Evolutionary conservation across 2,888 invertebrate species (phyloP), one percentile per base, ranked within the genome.

Genomic region (Colletes collaris): DNA sequence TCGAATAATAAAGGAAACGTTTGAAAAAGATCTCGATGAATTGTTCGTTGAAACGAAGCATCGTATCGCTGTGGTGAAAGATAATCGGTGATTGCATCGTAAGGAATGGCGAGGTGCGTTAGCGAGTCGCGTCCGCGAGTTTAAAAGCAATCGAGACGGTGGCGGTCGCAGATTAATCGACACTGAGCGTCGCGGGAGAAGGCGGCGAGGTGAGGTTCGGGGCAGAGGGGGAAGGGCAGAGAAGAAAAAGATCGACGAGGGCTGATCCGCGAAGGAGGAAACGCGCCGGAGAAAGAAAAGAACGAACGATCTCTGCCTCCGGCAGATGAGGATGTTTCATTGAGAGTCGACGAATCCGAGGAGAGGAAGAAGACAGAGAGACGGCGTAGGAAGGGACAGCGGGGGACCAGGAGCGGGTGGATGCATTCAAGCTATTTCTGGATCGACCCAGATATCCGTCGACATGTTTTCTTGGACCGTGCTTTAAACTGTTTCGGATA

Each of bases 401-500:
- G 27, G 69, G 73, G 65, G 86, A 73, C 69, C 76, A 84, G 84
- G 83, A 88, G 89, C 88, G 90, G 89, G 89, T 89, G 89, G 89
- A 90, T 90, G 89, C 90, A 91, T 89, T 88, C 86, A 82, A 87
- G 88, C 86, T 91, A 91, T 91, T 91, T 91, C 86, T 86, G 89
- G 88, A 89, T 78, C 90, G 91, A 91, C 91, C 91, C 86, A 91
- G 91, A 91, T 91, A 89, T 87, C 87, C 86, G 82, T 76, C 86
- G 83, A 83, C 89, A 84, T 84, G 86, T 83, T 86, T 82, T 85
- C 87, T 87, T 84, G 87, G 85, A 85, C 79, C 84, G 84, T 64
- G 78, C 86, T 89, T 91, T 89, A 88, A 89, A 87, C 89, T 89
- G 90, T 91, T 91, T 90, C 91, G 89, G 89, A 89, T 90, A 91